phyloP scores from a whole-genome alignment of 2,797 vertebrate species.

The Odontamblyopus lacepedii region DNA sequence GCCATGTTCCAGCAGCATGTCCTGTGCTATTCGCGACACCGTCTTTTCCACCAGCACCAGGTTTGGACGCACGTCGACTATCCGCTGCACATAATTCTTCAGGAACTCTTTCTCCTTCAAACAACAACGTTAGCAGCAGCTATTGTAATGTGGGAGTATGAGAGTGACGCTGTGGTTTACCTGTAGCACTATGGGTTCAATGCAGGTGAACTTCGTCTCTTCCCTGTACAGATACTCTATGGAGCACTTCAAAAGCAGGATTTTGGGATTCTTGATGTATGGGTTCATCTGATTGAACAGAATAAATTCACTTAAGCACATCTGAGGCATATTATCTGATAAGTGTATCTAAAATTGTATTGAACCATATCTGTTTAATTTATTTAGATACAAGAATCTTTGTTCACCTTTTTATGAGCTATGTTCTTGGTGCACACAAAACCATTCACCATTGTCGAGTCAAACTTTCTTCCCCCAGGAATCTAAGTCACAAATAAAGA shows the following conservation, averaged over 20 bases:
- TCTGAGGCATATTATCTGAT: not conserved
- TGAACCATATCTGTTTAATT: not conserved
- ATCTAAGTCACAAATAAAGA: conserved; percentile 77
- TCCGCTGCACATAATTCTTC: conserved; percentile 97
- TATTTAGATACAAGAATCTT: not conserved
- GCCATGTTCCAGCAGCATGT: conserved; percentile 96
- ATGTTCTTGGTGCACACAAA: conserved; percentile 98
- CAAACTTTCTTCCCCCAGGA: conserved; percentile 96
- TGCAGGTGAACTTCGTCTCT: conserved; percentile 97
- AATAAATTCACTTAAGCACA: not conserved
- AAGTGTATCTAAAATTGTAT: not conserved
- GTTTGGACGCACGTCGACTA: conserved; percentile 93
- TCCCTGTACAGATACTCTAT: conserved; percentile 98
- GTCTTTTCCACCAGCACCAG: conserved; percentile 98
- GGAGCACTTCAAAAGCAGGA: conserved; percentile 95
- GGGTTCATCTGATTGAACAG: conserved; percentile 88
- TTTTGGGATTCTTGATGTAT: conserved; percentile 95
- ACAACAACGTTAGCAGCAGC: not conserved
- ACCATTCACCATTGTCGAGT: conserved; percentile 93
- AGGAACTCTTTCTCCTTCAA: conserved; percentile 93
- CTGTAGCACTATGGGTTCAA: conserved; percentile 97
- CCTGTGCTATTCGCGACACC: conserved; percentile 96
- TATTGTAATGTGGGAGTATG: not conserved
- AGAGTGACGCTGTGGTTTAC: conserved; percentile 31
- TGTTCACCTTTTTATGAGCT: conserved; percentile 96